phyloP scores from a whole-genome alignment of 1,140 invertebrate genomes.

The Drosophila melanogaster region DNA sequence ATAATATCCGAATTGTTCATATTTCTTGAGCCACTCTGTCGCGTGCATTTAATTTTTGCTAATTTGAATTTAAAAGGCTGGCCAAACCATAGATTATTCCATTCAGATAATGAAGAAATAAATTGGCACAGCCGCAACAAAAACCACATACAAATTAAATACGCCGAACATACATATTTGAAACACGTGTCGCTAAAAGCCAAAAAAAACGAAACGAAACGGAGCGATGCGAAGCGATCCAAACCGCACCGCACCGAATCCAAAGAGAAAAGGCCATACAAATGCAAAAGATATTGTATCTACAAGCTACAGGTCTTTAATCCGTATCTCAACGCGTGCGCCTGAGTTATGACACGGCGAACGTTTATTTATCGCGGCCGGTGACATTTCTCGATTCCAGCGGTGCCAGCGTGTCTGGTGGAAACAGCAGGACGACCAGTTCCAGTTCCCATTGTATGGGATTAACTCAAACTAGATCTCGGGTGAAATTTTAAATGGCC shows the following conservation, averaged over 20 bases:
- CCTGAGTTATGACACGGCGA: conserved; percentile 68
- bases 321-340: conserved; percentile 71
- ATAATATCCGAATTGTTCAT: conserved; percentile 41
- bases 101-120: conserved; percentile 77
- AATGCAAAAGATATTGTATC: conserved; percentile 61
- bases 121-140: conserved; percentile 70
- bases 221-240: conserved; percentile 5
- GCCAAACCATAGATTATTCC: conserved; percentile 74
- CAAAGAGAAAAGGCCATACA: conserved; percentile 67
- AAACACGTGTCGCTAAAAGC: conserved; percentile 79
- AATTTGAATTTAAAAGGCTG: conserved; percentile 82
- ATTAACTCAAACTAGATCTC: conserved; percentile 65
- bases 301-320: conserved; percentile 13
- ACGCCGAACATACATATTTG: conserved; percentile 65
- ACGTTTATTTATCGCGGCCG: conserved; percentile 42
- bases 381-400: conserved; percentile 49
- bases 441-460: conserved; percentile 58
- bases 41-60: conserved; percentile 76
- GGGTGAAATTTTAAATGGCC: conserved; percentile 78
- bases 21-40: conserved; percentile 41
- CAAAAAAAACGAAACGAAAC: conserved; percentile 22
- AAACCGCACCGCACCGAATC: conserved; percentile 13
- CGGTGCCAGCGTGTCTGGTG: conserved; percentile 75
- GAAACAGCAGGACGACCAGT: conserved; percentile 57
- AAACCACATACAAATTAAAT: conserved; percentile 50